Conservation (phyloP, 2,797 vertebrate genomes). For the Hemitrygon akajei region DNA sequence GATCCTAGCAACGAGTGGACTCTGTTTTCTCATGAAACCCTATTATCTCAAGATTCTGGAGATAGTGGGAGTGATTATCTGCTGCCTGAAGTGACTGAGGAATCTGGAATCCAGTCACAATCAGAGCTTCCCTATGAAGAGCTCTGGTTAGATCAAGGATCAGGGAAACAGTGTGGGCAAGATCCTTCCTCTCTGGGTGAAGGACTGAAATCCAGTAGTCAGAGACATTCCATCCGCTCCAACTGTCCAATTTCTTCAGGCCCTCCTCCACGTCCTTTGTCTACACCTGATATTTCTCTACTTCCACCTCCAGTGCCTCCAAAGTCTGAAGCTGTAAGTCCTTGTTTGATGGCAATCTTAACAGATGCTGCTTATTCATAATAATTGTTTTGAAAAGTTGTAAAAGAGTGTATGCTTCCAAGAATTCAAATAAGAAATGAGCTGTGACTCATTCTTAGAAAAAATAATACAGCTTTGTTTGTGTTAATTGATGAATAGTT, state of each 20-base stretch:
- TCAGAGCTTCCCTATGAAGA: slow-evolving; percentile 88
- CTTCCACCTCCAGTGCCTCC: slow-evolving; percentile 96
- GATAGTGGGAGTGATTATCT: slow-evolving; percentile 74
- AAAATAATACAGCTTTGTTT: not conserved
- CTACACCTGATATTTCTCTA: slow-evolving; percentile 67
- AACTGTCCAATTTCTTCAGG: slow-evolving; percentile 58
- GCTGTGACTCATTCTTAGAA: not conserved
- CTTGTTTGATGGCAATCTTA: not conserved
- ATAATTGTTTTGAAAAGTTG: not conserved
- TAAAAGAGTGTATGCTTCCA: not conserved
- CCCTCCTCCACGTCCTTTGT: slow-evolving; percentile 59
- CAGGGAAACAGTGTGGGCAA: slow-evolving; percentile 57
- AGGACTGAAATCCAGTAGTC: slow-evolving; percentile 61
- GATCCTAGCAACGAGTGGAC: slow-evolving; percentile 81
- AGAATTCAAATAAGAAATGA: not conserved
- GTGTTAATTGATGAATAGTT: not conserved
- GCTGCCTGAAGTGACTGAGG: slow-evolving; percentile 72
- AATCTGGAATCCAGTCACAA: slow-evolving; percentile 59
- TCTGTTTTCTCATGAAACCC: slow-evolving; percentile 67
- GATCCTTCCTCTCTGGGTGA: slow-evolving; percentile 56
- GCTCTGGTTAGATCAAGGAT: slow-evolving; percentile 84
- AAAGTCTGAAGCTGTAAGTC: slow-evolving; percentile 98
- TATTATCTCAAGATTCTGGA: slow-evolving; percentile 67
- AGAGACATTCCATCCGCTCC: slow-evolving; percentile 58
- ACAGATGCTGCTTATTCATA: not conserved